Base-by-base conservation (phyloP, 2,113 vertebrate species). In the Platanista minor region DNA sequence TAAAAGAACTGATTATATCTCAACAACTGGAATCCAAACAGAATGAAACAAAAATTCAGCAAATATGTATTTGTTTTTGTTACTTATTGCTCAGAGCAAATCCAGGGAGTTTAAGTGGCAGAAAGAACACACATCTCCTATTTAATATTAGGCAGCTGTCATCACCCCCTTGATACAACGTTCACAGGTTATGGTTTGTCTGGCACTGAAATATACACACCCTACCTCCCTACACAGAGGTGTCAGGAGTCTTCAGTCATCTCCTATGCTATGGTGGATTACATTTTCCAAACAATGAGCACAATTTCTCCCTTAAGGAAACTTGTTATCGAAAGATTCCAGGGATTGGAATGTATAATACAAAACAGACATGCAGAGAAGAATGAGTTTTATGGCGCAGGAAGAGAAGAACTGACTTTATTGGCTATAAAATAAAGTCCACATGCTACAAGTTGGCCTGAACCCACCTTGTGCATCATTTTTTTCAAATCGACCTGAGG, bases 21-120 rank as follows among this genome's bases (percentile, higher is more conserved):
- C 36, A 43, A 67, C 6, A 1, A 14, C 13, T 74, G 57, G 89
- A 74, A 91, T 90, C 33, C 92, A 90, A 90, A 77, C 21, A 85
- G 90, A 94, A 74, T 57, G 43, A 85, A 90, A 87, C 29, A 61
- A 82, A 90, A 93, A 92, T 71, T 72, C 84, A 64, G 92, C 88
- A 92, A 92, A 54, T 92, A 87, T 21, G 46, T n/a, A 2, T 69
- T 90, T 87, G 88, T 57, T 85, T 92, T 72, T n/a, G 43, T 78
- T 54, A 9, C 41, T 54, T 54, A n/a, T 5, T 36, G 67, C 81
- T 87, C 9, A 75, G 75, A 64, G 81, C 75, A 57, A 94, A 84
- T 67, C 43, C 31, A 39, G 66, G 59, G 72, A 72, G 46, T 46
- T 52, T 46, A 49, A 78, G 81, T 46, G 75, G 62, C 90, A 41